phyloP scores from a whole-genome alignment of 2,888 invertebrate genomes.

The Abscondita cerata region DNA sequence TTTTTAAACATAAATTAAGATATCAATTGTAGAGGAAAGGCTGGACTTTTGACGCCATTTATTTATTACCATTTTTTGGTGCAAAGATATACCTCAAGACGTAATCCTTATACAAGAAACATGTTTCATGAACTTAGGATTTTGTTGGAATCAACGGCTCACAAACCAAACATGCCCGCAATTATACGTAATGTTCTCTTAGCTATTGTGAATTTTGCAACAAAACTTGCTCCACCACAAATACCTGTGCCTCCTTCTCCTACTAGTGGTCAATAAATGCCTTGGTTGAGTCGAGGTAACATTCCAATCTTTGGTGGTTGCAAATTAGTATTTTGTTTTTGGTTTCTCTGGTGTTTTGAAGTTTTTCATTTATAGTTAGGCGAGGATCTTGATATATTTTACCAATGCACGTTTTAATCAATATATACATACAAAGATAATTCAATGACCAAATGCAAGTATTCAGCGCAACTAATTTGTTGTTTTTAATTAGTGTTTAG shows the following conservation, averaged over 20 bases:
- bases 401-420: no score
- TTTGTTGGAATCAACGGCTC: conserved; percentile 71
- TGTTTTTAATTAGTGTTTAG: no score
- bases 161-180: conserved; percentile 73
- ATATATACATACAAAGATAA: no score
- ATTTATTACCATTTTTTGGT: conserved; percentile 96
- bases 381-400: no score
- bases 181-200: conserved; percentile 67
- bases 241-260: conserved; percentile 47
- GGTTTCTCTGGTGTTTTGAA: no score
- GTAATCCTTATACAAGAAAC: conserved; percentile 95
- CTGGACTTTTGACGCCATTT: conserved; percentile 90
- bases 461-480: no score
- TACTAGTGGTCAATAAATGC: neutral
- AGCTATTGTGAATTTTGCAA: conserved; percentile 72
- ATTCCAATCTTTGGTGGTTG: no score
- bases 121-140: conserved; percentile 89
- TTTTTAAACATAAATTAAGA: no score
- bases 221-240: conserved; percentile 77
- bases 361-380: no score
- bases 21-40: conserved; percentile 75
- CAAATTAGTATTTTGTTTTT: no score
- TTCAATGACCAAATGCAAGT: no score
- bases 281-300: no score
- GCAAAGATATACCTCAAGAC: conserved; percentile 89